A percentile compares a stretch with the other conserved stretches of the same genome.
These are phyloP conservation scores for Typhlomys cinereus DNA, from an alignment of 2,113 vertebrate species.

Conservation along the genomic window DNA sequence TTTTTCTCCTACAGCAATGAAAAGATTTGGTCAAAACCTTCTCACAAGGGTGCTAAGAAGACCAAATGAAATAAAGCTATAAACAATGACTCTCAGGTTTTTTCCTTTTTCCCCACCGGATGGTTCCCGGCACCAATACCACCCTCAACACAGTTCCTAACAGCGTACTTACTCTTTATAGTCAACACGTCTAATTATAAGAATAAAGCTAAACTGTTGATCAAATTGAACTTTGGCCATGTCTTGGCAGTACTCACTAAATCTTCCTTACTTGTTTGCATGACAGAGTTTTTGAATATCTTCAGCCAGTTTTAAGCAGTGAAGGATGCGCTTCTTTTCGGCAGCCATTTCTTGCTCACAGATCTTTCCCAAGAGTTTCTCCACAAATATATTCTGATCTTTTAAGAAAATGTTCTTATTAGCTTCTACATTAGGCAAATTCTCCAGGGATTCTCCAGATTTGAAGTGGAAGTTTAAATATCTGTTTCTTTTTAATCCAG, in stretches of 20 bases:
- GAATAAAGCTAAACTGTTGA: neutral
- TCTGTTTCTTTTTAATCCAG: conserved; percentile 89
- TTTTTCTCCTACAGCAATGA: neutral
- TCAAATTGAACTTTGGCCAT: neutral
- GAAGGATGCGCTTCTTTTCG: conserved; percentile 89
- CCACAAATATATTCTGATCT: conserved; percentile 91
- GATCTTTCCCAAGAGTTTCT: conserved; percentile 90
- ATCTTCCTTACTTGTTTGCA: conserved; percentile 46
- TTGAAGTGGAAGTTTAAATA: conserved; percentile 92
- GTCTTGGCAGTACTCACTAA: fast-evolving
- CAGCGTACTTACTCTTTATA: neutral
- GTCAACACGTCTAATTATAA: conserved; percentile 45
- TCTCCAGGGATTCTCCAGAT: conserved; percentile 87
- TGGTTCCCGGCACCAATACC: neutral
- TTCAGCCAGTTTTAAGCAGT: conserved; percentile 91
- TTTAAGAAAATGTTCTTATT: conserved; percentile 94
- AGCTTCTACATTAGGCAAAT: conserved; percentile 86
- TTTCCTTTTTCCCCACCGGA: neutral
- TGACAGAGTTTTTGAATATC: conserved; percentile 87
- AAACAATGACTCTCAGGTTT: neutral
- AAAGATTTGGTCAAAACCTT: neutral
- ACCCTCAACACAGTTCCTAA: neutral
- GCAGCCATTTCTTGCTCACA: conserved; percentile 85
- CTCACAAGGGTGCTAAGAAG: neutral
- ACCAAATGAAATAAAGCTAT: neutral